These are phyloP conservation scores for Brachynemurus nebulosus DNA, from an alignment of 2,888 invertebrate species.

Conservation along the genomic window DNA sequence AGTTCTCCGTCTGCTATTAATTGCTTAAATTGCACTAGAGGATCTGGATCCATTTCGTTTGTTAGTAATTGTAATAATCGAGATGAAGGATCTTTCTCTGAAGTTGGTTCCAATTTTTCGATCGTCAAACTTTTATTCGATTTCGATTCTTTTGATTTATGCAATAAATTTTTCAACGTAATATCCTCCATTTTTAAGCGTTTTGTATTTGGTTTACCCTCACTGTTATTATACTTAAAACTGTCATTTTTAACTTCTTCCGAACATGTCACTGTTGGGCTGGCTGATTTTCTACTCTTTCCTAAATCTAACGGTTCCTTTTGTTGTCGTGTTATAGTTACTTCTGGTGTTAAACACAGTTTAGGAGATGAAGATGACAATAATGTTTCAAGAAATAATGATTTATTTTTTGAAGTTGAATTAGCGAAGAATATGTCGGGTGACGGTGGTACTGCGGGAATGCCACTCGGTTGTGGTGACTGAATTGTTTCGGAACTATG, in stretches of 20 bases:
- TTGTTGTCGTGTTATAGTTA: constrained; percentile 34
- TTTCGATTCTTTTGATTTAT: constrained; percentile 29
- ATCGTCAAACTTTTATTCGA: constrained; percentile 30
- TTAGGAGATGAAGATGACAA: constrained; percentile 44
- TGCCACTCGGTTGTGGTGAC: constrained; percentile 58
- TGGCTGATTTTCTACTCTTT: constrained; percentile 49
- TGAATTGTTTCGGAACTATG: constrained; percentile 58
- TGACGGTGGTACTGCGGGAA: constrained; percentile 54
- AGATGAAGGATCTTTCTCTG: constrained; percentile 26
- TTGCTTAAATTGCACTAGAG: constrained; percentile 56
- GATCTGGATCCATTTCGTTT: constrained; percentile 39
- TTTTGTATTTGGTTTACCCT: constrained; percentile 34
- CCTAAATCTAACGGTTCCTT: constrained; percentile 57
- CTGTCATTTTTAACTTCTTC: constrained; percentile 49
- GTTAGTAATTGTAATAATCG: constrained; percentile 33
- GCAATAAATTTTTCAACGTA: constrained; percentile 36
- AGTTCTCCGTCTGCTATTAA: constrained; percentile 50
- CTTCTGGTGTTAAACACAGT: constrained; percentile 40
- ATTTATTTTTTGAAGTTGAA: constrained; percentile 26
- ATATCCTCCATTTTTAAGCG: constrained; percentile 35
- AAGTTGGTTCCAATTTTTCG: constrained; percentile 23
- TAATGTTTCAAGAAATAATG: constrained; percentile 46
- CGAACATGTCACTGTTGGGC: constrained; percentile 60
- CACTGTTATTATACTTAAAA: constrained; percentile 12
- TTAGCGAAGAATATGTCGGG: constrained; percentile 46